Percentiles rank a stretch among this genome's conserved stretches.
These are phyloP conservation scores for Sylvia borin DNA, from an alignment of 2,797 vertebrate genomes.

Conservation along the genomic window DNA sequence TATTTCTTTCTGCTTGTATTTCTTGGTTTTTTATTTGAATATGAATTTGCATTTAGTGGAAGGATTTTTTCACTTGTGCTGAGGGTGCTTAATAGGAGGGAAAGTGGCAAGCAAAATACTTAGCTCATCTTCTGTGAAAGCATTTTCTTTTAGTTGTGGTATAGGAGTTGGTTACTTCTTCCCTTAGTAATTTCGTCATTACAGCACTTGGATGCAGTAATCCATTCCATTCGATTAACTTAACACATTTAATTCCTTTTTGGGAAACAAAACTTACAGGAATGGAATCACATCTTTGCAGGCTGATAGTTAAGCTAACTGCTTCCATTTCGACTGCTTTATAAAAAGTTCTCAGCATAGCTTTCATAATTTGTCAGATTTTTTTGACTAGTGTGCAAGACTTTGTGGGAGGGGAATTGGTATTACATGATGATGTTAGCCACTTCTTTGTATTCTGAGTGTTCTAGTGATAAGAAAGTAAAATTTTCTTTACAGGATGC, in stretches of 20 bases:
- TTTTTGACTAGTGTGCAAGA: background rate
- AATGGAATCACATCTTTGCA: background rate
- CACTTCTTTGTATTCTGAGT: background rate
- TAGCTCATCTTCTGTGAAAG: background rate
- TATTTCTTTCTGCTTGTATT: background rate
- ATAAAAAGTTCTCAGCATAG: background rate
- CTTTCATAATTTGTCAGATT: background rate
- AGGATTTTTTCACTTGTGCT: background rate
- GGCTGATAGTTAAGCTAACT: background rate
- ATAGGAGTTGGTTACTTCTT: background rate
- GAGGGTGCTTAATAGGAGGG: background rate
- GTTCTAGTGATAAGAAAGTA: background rate
- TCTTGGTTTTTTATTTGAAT: background rate
- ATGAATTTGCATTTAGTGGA: background rate
- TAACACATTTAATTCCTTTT: background rate
- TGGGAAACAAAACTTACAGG: background rate
- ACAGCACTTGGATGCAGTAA: background rate
- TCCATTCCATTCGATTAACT: background rate
- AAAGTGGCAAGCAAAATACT: background rate
- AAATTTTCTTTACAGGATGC: constrained; percentile 81
- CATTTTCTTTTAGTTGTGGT: background rate
- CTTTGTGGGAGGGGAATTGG: background rate
- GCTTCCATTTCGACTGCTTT: background rate
- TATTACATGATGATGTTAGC: background rate
- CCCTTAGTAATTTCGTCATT: background rate